Evolutionary conservation across 2,113 vertebrate genomes (phyloP).

Genomic region (Hippolais icterina): DNA sequence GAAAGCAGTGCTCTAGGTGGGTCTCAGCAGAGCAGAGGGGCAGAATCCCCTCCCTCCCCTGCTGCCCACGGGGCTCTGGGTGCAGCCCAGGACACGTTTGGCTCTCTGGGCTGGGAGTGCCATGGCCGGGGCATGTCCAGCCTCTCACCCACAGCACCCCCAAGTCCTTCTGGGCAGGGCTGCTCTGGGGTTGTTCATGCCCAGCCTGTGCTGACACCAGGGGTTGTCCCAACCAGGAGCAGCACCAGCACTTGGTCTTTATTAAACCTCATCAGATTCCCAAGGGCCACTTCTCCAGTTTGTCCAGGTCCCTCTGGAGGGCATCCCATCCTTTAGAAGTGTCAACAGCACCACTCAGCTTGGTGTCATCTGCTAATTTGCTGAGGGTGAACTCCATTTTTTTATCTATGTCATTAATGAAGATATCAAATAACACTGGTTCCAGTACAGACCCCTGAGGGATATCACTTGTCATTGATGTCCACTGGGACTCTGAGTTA

Average conservation of each 20-base stretch:
- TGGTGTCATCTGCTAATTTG: background rate
- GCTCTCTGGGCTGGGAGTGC: too few relatives aligned
- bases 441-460: background rate
- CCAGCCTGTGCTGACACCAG: background rate
- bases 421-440: background rate
- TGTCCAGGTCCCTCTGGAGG: background rate
- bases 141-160: background rate
- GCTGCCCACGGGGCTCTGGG: background rate
- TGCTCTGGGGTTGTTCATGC: background rate
- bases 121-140: background rate
- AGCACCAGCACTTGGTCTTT: background rate
- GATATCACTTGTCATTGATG: background rate
- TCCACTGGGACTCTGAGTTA: background rate
- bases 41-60: background rate
- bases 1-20: background rate
- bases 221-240: rapidly evolving
- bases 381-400: rapidly evolving
- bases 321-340: background rate
- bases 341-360: background rate
- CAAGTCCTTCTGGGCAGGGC: background rate
- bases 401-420: rapidly evolving
- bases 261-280: background rate
- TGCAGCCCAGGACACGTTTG: too few relatives aligned
- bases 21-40: background rate
- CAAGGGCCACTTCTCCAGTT: rapidly evolving